Conservation (phyloP, 2,888 invertebrate genomes). For the Octonoba sinensis region DNA sequence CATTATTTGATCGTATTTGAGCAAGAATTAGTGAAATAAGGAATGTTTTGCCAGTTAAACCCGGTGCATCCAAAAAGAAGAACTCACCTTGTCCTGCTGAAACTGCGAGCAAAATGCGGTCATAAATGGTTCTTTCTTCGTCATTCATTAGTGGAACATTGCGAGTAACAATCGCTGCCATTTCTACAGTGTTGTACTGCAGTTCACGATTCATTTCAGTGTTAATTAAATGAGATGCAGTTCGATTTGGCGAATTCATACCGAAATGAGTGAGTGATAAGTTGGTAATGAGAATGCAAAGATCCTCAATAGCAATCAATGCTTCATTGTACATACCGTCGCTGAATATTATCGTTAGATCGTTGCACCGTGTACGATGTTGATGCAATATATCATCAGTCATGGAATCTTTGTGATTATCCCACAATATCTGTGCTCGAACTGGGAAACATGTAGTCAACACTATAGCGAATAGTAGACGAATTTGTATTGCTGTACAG, state of each 20-base stretch:
- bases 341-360: constrained; percentile 16
- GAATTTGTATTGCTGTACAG: constrained; percentile 27
- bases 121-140: no score
- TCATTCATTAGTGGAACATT: constrained; percentile 25
- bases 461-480: no score
- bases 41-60: no score
- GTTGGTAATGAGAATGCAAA: constrained; percentile 17
- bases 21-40: no score
- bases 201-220: constrained; percentile 35
- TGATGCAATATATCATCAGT: constrained; percentile 1
- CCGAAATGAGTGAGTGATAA: no score
- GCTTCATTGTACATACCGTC: constrained; percentile 20
- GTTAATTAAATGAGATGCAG: no score
- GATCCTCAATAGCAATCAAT: constrained; percentile 23
- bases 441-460: no score
- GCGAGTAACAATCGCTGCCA: constrained; percentile 39
- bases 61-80: no score
- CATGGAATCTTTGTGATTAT: constrained; percentile 1
- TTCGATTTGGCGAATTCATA: no score
- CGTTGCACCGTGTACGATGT: constrained; percentile 11
- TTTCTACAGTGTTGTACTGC: constrained; percentile 21
- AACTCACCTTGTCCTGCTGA: no score
- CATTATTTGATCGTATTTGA: constrained; percentile 68
- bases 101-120: no score
- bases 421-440: no score